Base-by-base conservation (phyloP, 2,113 vertebrate species). In the Percopsis transmontana region DNA sequence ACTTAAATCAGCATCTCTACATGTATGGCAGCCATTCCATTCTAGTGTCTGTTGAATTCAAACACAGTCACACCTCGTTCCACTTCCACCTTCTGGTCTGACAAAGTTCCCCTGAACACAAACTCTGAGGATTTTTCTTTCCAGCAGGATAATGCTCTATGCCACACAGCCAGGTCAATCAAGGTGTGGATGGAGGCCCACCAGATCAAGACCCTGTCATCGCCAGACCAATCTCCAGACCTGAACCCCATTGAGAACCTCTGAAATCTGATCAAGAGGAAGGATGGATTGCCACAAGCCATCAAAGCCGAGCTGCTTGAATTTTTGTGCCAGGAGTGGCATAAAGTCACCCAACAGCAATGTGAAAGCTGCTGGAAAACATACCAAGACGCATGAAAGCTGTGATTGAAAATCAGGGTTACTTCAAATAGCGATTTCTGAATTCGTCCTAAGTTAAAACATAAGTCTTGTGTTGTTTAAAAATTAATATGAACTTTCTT, bases 261-360 rank as follows among this genome's bases (percentile, higher is more conserved):
- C 40, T 41, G 40, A 12, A 41, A 41, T 41, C 5, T 41, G 40
- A 41, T 41, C 5, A 41, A 41, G 40, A 41, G 40, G 40, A 41
- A 41, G 40, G n/a, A 41, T 41, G 40, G 40, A 41, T 41, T 5
- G 40, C 12, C 40, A 41, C 40, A 41, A 41, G 40, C 40, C 40
- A 41, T 41, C 55, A 57, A 57, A 57, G 55, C 55, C 1, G 6
- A 57, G 52, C 21, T 54, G 52, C 21, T 54, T 55, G 23, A 55
- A 27, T 55, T 55, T 38, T 57, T 38, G 54, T 19, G 19, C 57
- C 57, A 44, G 18, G n/a, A 59, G 18, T 14, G 57, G 38, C 57
- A 23, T 42, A 13, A 59, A 59, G 18, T 41, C 39, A 59, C 39
- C 57, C 39, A 41, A 59, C 12, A 42, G 23, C 48, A 54, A 51